Conservation (phyloP, 2,797 vertebrate species). For the Periparus ater region DNA sequence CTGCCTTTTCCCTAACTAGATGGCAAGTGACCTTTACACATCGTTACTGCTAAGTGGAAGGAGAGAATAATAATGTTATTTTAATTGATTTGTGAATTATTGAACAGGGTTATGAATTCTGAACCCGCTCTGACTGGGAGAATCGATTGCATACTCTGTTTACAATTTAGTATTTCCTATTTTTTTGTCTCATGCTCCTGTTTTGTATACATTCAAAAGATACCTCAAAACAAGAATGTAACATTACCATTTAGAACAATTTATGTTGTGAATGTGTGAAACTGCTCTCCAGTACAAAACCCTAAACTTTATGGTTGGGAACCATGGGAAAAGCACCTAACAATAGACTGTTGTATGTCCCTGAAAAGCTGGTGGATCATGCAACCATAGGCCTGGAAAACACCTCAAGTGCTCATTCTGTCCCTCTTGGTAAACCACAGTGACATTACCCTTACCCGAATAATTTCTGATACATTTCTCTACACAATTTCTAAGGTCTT, state of each 20-base stretch:
- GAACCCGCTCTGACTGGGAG: conserved; percentile 50
- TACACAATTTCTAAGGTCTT: not conserved
- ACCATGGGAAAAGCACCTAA: not conserved
- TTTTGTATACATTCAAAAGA: not conserved
- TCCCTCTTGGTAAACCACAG: not conserved
- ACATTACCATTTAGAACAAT: not conserved
- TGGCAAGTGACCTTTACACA: conserved; percentile 78
- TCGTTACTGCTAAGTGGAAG: conserved; percentile 72
- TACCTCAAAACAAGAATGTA: not conserved
- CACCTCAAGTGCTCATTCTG: not conserved
- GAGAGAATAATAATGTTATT: conserved; percentile 78
- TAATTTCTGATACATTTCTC: not conserved
- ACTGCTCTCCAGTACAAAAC: not conserved
- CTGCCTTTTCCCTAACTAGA: conserved; percentile 60
- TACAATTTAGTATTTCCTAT: not conserved
- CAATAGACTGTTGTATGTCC: not conserved
- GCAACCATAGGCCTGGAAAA: not conserved
- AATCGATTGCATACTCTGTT: conserved; percentile 53
- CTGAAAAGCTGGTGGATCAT: not conserved
- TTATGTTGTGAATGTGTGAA: not conserved
- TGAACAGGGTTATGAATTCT: conserved; percentile 69
- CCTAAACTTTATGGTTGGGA: not conserved
- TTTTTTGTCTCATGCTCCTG: not conserved
- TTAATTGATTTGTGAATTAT: conserved; percentile 83
- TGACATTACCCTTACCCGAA: no score